Evolutionary conservation across 1,140 invertebrate species (phyloP), one percentile per base, ranked within the genome.

Genomic region (Mactra quadrangularis): DNA sequence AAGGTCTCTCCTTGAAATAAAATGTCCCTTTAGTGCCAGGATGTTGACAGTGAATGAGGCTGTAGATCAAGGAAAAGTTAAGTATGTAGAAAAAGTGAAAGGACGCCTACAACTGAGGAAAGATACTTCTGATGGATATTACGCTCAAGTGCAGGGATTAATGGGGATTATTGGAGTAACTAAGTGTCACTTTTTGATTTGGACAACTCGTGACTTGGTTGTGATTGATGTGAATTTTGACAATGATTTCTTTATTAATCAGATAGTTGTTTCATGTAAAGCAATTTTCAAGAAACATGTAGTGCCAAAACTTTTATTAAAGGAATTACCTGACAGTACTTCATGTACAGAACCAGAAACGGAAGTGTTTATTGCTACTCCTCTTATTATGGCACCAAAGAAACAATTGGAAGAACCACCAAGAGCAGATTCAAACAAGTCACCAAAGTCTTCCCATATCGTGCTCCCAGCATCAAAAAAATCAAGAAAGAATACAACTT

Each of bases 111-210:
- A n/a, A n/a, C n/a, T n/a, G n/a, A n/a, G n/a, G n/a, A n/a, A n/a
- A n/a, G n/a, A 53, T 35, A 31, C 68, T 53, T 2, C 2, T 13
- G 68, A 71, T 55, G 68, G 68, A 1, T 71, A 71, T 29, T 71
- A 31, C 31, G 50, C 68, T 0, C 68, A 71, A 35, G 25, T 71
- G 0, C 68, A 53, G 22, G 68, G 68, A 53, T 15, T 71, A 2
- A 1, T 71, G 1, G 68, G 68, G 11, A 71, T 71, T 29, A 29
- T 13, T 9, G 47, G 25, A 1, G 11, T 71, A 3, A 19, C 22
- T 25, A 25, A 13, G 29, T 17, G 7, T 11, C 52, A 71, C n/a
- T 45, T 70, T 70, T 38, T 70, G 3, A n/a, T 70, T 15, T 70
- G 47, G 66, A 50, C 66, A n/a, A 4, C 41, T 2, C 22, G 33